A percentile compares a stretch with the other conserved stretches of the same genome.
Conservation (phyloP, 2,888 invertebrate genomes). For the Rhimphoctona megacephalus region DNA sequence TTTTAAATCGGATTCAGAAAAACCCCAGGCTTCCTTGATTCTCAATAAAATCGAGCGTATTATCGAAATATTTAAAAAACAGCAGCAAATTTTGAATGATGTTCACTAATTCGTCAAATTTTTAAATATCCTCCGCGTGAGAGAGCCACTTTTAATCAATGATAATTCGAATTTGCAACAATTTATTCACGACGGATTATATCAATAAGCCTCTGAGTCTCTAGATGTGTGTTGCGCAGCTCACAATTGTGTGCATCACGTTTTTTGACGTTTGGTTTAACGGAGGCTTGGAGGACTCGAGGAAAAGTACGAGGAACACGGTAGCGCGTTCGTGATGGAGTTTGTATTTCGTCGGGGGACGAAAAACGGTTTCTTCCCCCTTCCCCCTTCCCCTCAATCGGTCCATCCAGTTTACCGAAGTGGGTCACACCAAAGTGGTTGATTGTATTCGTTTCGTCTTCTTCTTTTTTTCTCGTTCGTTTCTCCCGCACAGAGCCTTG, state of each 20-base stretch:
- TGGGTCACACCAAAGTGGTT: constrained; percentile 81
- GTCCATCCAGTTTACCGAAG: constrained; percentile 75
- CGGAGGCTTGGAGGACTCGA: constrained; percentile 65
- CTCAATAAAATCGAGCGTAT: no score
- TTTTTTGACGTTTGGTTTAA: constrained; percentile 11
- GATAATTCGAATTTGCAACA: not conserved
- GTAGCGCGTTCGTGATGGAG: constrained; percentile 44
- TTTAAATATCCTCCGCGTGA: not conserved
- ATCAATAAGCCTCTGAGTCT: not conserved
- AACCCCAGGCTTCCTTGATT: no score
- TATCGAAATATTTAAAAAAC: no score
- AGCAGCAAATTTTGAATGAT: not conserved
- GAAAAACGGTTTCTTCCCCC: constrained; percentile 52
- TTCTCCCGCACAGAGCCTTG: constrained; percentile 26
- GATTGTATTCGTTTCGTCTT: constrained; percentile 72
- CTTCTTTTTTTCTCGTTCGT: constrained; percentile 60
- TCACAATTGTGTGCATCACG: not conserved
- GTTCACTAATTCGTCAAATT: not conserved
- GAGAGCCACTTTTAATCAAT: not conserved
- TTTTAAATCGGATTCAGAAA: no score
- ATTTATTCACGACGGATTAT: not conserved
- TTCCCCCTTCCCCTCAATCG: not conserved
- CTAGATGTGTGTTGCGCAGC: not conserved
- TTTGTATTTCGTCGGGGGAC: constrained; percentile 56
- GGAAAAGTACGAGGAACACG: constrained; percentile 65